Conservation (phyloP, 2,113 vertebrate genomes). For the Pholis gunnellus region DNA sequence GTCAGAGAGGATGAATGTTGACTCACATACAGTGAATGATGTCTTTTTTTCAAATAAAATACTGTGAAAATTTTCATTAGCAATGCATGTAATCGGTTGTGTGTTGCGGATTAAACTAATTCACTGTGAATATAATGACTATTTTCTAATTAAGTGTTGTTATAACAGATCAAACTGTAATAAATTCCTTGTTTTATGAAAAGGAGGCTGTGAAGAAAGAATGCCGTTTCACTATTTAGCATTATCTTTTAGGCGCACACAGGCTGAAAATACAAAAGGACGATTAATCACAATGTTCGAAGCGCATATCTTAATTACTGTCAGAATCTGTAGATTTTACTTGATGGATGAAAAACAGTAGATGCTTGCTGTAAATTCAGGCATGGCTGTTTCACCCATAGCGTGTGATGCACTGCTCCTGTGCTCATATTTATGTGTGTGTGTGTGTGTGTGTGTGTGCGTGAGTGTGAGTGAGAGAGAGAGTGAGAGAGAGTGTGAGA, state of each 20-base stretch:
- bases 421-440: constrained; percentile 36
- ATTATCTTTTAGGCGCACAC: constrained; percentile 63
- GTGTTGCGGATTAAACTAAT: constrained; percentile 39
- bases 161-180: constrained; percentile 30
- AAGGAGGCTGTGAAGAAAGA: constrained; percentile 41
- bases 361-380: constrained; percentile 12
- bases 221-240: constrained; percentile 37
- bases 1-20: constrained; percentile 40
- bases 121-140: constrained; percentile 38
- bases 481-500: background rate
- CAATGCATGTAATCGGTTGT: constrained; percentile 30
- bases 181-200: constrained; percentile 36
- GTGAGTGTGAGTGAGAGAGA: no score
- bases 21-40: constrained; percentile 2
- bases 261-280: constrained; percentile 39
- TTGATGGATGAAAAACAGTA: constrained; percentile 34
- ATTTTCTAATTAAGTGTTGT: constrained; percentile 55
- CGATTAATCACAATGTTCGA: constrained; percentile 54
- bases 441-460: background rate
- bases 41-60: constrained; percentile 4
- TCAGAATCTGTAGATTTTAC: constrained; percentile 42
- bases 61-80: constrained; percentile 24
- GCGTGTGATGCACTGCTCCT: constrained; percentile 38
- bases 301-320: constrained; percentile 29
- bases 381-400: constrained; percentile 17